Evolutionary conservation across 1,140 invertebrate genomes (phyloP).

Genomic region (Panagrolaimus sp.): DNA sequence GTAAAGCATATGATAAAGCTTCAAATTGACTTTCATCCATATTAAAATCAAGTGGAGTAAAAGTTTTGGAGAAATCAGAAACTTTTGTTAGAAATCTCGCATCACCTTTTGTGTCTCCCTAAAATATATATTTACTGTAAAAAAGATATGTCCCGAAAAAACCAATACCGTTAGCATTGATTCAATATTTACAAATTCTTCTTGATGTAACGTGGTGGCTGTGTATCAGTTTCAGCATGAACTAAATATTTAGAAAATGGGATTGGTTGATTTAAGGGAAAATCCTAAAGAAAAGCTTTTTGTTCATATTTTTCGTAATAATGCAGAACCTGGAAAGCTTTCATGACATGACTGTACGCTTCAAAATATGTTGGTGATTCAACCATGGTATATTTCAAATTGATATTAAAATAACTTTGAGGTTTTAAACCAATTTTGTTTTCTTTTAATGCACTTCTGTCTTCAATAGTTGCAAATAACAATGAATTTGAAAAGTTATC

Average conservation of each 20-base stretch:
- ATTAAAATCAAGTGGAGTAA: slow-evolving; percentile 10
- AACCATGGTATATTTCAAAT: too few relatives aligned
- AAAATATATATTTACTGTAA: too few relatives aligned
- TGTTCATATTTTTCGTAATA: too few relatives aligned
- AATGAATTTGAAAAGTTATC: slow-evolving; percentile 67
- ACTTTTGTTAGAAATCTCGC: too few relatives aligned
- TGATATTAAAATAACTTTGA: slow-evolving; percentile 45
- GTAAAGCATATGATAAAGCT: slow-evolving; percentile 61
- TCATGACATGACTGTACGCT: slow-evolving; percentile 61
- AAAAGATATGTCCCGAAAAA: too few relatives aligned
- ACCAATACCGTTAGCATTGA: too few relatives aligned
- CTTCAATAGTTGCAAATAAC: slow-evolving; percentile 66
- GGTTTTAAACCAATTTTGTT: slow-evolving; percentile 63
- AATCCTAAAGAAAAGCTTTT: not conserved
- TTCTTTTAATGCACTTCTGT: slow-evolving; percentile 61
- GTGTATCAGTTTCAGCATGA: slow-evolving; percentile 25
- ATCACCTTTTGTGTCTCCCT: too few relatives aligned
- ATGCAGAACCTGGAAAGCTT: slow-evolving; percentile 59
- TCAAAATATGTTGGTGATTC: slow-evolving; percentile 59
- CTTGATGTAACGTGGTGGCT: slow-evolving; percentile 23
- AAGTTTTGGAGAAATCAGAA: not conserved
- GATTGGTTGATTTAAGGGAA: slow-evolving; percentile 58
- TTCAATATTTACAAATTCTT: too few relatives aligned
- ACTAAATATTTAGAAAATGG: slow-evolving; percentile 27
- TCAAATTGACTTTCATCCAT: slow-evolving; percentile 60